Percentiles rank a stretch among this genome's conserved stretches.
Conservation (phyloP, 1,140 invertebrate genomes). For the Gonatopus flavifemur region DNA sequence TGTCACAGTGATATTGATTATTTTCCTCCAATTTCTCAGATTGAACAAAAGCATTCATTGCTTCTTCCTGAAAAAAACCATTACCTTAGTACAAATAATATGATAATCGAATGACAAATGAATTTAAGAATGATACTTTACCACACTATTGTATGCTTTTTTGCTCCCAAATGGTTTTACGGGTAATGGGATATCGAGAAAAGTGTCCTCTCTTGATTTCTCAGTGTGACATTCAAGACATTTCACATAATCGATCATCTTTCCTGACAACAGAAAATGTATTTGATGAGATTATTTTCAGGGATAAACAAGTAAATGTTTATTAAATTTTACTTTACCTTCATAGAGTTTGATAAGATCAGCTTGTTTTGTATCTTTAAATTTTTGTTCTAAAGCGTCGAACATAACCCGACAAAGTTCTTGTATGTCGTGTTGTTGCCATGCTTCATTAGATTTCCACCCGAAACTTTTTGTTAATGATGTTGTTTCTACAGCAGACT, state of each 20-base stretch:
- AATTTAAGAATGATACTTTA: constrained; percentile 49
- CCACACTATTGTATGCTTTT: constrained; percentile 78
- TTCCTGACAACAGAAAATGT: constrained; percentile 63
- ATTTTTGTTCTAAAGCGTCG: constrained; percentile 85
- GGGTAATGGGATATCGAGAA: constrained; percentile 86
- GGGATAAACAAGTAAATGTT: constrained; percentile 1
- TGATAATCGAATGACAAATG: background rate
- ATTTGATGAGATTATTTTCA: constrained; percentile 7
- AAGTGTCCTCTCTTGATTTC: constrained; percentile 82
- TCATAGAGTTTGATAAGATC: constrained; percentile 79
- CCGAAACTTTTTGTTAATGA: constrained; percentile 88
- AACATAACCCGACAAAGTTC: constrained; percentile 92
- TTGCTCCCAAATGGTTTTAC: constrained; percentile 82
- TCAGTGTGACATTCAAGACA: constrained; percentile 86
- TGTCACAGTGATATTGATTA: constrained; percentile 90
- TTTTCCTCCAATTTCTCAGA: constrained; percentile 83
- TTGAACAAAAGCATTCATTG: constrained; percentile 81
- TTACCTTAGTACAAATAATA: constrained; percentile 1
- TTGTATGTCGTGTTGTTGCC: constrained; percentile 93
- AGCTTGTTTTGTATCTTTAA: constrained; percentile 81
- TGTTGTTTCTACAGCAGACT: constrained; percentile 80
- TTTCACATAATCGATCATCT: constrained; percentile 91
- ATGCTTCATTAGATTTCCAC: constrained; percentile 88
- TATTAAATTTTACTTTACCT: constrained; percentile 47
- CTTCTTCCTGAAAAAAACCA: constrained; percentile 69